Evolutionary conservation across 1,140 invertebrate species (phyloP).

Genomic region (Drosophila jambulina): DNA sequence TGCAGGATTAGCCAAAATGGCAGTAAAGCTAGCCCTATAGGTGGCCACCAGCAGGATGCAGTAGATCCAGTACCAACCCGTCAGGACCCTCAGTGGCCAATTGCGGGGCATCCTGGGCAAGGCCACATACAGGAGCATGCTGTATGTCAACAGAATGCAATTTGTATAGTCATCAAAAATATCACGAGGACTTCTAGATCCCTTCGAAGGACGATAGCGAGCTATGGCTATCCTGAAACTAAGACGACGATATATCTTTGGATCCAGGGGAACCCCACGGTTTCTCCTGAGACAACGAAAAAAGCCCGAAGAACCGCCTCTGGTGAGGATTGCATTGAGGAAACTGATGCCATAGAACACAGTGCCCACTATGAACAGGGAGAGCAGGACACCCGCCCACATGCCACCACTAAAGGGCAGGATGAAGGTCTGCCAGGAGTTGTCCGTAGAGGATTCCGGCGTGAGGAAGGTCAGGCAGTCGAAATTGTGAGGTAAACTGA

Average conservation of each 20-base stretch:
- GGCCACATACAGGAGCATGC: conserved; percentile 92
- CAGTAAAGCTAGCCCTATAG: conserved; percentile 93
- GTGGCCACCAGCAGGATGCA: conserved; percentile 91
- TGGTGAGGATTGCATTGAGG: conserved; percentile 55
- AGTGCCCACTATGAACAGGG: conserved; percentile 72
- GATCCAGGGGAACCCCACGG: not conserved
- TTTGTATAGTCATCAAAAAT: conserved; percentile 90
- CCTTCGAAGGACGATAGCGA: conserved; percentile 23
- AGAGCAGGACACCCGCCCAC: conserved; percentile 79
- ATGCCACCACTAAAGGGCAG: conserved; percentile 88
- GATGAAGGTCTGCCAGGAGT: conserved; percentile 93
- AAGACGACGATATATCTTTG: conserved; percentile 27
- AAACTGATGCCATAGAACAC: conserved; percentile 74
- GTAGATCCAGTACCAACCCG: conserved; percentile 94
- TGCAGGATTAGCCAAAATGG: conserved; percentile 91
- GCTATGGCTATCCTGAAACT: conserved; percentile 63
- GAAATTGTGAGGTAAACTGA: conserved; percentile 91
- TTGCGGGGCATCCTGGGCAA: conserved; percentile 90
- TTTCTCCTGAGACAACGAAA: conserved; percentile 46
- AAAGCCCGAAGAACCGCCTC: conserved; percentile 19
- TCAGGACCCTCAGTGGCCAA: conserved; percentile 91
- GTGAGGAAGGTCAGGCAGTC: conserved; percentile 94
- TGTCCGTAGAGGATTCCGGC: conserved; percentile 91
- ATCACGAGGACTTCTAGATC: conserved; percentile 63
- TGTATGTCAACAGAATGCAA: conserved; percentile 91